Base-by-base conservation (phyloP, 2,888 invertebrate genomes). In the Chydorus sphaericus region DNA sequence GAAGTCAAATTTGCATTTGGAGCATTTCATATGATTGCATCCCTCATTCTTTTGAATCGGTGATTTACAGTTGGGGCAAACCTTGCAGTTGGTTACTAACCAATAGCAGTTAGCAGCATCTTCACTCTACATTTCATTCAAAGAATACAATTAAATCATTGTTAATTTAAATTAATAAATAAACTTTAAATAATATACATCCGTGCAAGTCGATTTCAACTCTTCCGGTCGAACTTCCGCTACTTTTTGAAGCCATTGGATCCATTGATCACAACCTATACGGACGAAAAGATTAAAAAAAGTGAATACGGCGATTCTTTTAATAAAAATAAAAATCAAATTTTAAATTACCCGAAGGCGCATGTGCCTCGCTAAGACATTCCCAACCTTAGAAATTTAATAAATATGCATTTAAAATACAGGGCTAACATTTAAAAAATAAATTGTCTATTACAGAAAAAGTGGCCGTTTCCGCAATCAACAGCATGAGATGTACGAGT, bases 11-110 rank as follows among this genome's bases (percentile, higher is more conserved):
- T 81, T 81, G 65, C 81, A 82, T 73, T 81, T 81, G 51, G 78
- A 79, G 67, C 82, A 82, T 65, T 80, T 81, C 78, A 82, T 81
- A 66, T 82, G 81, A 66, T 82, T 82, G 67, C 82, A 82, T 18
- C 78, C 82, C 67, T 82, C 82, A 65, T 80, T 81, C 65, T 82
- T 81, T 68, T 82, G 81, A 59, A 82, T 82, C 4, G 81, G 81
- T 61, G 79, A 78, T 62, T 79, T 78, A 65, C 82, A 82, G 66
- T 80, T 80, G 28, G 82, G 81, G 65, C 81, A 82, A 1, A 80
- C 78, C 65, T 82, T 82, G 4, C 80, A 79, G 68, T 82, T 80
- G 18, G 81, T 80, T 18, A 81, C 79, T 58, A 82, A 69, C 81
- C 81, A 82, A 37, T 81, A 68, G 64, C 77, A 78, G 66, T 81